Percentiles rank a stretch among this genome's conserved stretches.
phyloP scores from a whole-genome alignment of 2,797 vertebrate genomes.

The Erpetoichthys calabaricus region DNA sequence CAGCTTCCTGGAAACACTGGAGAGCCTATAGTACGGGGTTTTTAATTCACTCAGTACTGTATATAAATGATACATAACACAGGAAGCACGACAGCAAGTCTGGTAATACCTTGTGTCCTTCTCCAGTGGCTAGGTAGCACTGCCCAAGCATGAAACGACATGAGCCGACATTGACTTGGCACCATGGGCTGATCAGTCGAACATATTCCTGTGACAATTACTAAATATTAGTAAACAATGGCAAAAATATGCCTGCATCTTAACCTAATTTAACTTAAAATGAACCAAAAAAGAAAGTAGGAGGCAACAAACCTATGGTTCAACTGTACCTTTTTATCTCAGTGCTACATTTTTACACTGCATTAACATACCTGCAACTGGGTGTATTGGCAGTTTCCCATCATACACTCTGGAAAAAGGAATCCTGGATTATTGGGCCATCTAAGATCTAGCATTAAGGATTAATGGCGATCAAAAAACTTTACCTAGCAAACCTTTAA shows the following conservation, averaged over 20 bases:
- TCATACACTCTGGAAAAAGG: constrained; percentile 83
- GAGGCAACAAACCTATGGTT: no score
- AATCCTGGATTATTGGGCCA: constrained; percentile 85
- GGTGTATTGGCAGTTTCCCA: constrained; percentile 84
- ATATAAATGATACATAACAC: no score
- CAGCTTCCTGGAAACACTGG: constrained; percentile 78
- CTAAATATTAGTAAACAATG: no score
- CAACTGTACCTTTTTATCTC: no score
- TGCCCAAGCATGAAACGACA: constrained; percentile 81
- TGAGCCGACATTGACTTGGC: constrained; percentile 83
- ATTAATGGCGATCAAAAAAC: constrained; percentile 5
- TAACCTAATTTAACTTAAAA: no score
- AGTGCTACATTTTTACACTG: no score
- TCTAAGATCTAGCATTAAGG: constrained; percentile 48
- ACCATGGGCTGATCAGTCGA: constrained; percentile 74
- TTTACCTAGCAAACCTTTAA: background rate
- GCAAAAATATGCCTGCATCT: no score
- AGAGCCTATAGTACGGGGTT: constrained; percentile 52
- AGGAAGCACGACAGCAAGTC: no score
- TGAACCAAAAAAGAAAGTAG: no score
- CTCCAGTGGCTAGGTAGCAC: constrained; percentile 78
- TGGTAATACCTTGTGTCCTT: constrained; percentile 72
- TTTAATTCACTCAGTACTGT: no score
- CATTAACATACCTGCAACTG: constrained; percentile 68
- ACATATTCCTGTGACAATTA: constrained; percentile 63